A percentile compares a stretch with the other conserved stretches of the same genome.
Evolutionary conservation across 2,113 vertebrate genomes (phyloP).

Genomic region (Psammodynastes pulverulentus): DNA sequence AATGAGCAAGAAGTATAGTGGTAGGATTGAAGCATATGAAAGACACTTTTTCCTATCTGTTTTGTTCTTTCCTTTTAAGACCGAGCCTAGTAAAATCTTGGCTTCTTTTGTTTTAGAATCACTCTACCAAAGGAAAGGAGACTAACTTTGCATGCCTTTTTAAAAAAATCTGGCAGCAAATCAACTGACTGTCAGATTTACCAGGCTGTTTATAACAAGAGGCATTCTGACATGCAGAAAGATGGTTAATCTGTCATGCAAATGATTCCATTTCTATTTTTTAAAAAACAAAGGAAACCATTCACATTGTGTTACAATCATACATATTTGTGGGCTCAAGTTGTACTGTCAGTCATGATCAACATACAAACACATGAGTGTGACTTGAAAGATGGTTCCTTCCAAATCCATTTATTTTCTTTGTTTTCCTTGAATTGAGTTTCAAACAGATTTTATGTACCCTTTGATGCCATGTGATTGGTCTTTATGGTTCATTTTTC

Average conservation of each 20-base stretch:
- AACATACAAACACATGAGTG: not conserved
- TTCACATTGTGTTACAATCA: conserved; percentile 43
- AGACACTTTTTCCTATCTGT: not conserved
- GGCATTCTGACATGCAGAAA: conserved; percentile 58
- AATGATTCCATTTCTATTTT: conserved; percentile 28
- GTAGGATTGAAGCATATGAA: no score
- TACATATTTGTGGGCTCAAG: conserved; percentile 38
- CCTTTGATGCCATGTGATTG: not conserved
- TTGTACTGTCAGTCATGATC: conserved; percentile 29
- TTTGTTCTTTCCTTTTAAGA: not conserved
- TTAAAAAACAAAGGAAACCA: conserved; percentile 23
- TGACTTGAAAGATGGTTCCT: not conserved
- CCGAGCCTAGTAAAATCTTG: not conserved
- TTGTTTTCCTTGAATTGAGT: not conserved
- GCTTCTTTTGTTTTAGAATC: not conserved
- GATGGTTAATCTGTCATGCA: conserved; percentile 66
- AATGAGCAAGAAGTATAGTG: not conserved
- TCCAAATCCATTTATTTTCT: not conserved
- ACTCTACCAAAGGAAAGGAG: not conserved
- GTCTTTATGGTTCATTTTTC: not conserved
- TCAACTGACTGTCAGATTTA: conserved; percentile 62
- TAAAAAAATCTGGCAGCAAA: conserved; percentile 70
- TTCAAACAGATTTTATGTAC: not conserved
- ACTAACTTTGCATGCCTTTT: not conserved
- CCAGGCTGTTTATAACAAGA: conserved; percentile 72